A percentile compares a stretch with the other conserved stretches of the same genome.
Evolutionary conservation across 2,797 vertebrate genomes (phyloP).

Genomic region (Diglossa cyanea): DNA sequence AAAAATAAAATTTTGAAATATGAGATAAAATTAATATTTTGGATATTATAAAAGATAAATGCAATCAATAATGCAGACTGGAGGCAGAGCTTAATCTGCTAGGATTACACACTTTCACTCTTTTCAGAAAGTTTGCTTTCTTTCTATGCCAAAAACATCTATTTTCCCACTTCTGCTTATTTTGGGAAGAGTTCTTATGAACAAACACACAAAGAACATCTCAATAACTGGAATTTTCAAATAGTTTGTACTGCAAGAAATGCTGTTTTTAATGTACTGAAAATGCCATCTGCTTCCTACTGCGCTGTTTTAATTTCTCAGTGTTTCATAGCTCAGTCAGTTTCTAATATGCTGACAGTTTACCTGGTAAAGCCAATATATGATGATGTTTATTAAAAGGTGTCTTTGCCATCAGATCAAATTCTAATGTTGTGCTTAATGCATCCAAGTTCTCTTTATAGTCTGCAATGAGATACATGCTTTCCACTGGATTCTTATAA

Average conservation of each 20-base stretch:
- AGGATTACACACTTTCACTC: rapidly evolving
- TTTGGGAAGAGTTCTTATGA: background rate
- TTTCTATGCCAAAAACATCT: background rate
- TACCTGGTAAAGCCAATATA: background rate
- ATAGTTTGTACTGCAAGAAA: background rate
- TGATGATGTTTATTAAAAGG: background rate
- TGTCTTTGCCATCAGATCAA: background rate
- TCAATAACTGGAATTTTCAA: background rate
- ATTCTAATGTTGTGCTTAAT: background rate
- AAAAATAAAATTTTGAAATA: background rate
- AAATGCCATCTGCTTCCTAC: background rate
- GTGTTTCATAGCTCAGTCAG: background rate
- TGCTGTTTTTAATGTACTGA: background rate
- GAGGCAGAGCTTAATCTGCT: background rate
- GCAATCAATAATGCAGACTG: background rate
- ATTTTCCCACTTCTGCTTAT: background rate
- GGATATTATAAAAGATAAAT: background rate
- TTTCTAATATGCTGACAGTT: background rate
- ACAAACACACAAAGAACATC: background rate
- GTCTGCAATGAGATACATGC: background rate
- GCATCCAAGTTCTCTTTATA: background rate
- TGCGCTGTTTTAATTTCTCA: background rate
- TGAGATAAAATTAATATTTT: background rate
- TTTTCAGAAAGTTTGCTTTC: background rate
- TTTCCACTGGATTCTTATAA: background rate